These are phyloP conservation scores for Oeneis ivallda DNA, from an alignment of 2,888 invertebrate species.

Conservation along the genomic window DNA sequence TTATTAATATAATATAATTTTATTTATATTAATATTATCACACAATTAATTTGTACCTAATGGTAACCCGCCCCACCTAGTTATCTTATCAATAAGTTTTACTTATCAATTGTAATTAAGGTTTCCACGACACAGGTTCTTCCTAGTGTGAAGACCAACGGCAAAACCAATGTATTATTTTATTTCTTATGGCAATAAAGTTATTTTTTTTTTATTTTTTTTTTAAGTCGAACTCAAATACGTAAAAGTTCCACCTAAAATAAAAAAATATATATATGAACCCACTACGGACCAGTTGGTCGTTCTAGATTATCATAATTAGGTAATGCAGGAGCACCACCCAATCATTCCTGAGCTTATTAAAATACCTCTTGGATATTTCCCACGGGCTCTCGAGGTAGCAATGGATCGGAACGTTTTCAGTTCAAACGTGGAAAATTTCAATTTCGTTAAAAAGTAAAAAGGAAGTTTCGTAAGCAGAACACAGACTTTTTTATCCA, in stretches of 20 bases:
- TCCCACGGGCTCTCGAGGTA: neutral
- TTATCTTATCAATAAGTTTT: no score
- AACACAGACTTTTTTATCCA: conserved; percentile 23
- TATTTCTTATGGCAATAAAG: no score
- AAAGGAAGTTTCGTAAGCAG: conserved; percentile 23
- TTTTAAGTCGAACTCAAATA: no score
- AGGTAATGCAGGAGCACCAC: neutral
- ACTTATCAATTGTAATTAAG: no score
- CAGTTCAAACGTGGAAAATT: conserved; percentile 28
- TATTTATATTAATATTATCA: no score
- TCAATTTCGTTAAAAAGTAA: conserved; percentile 25
- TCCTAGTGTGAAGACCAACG: no score
- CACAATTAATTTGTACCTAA: no score
- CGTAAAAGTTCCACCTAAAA: neutral
- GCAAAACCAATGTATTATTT: no score
- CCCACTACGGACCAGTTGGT: neutral
- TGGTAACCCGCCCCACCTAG: no score
- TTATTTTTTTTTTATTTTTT: no score
- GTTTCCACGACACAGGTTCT: no score
- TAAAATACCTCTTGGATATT: neutral
- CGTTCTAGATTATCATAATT: neutral
- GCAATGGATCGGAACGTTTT: neutral
- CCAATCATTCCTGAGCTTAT: neutral
- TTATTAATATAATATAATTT: no score
- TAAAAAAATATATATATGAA: neutral